Evolutionary conservation across 2,797 vertebrate species (phyloP).

Genomic region (Diceros bicornis): DNA sequence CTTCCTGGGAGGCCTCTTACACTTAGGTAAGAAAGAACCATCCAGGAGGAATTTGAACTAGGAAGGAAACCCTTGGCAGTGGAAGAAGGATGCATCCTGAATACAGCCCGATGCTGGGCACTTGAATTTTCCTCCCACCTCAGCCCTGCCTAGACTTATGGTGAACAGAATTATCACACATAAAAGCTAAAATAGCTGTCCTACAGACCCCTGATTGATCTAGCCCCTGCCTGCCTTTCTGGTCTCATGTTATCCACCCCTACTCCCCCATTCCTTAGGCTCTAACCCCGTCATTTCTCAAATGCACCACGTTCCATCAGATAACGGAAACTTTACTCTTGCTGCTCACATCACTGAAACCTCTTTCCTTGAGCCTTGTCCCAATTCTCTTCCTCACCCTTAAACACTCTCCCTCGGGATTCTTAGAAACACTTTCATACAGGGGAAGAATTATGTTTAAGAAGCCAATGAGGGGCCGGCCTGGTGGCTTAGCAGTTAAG

Average conservation of each 20-base stretch:
- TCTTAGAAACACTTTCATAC: background rate
- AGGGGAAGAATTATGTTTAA: background rate
- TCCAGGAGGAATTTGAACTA: background rate
- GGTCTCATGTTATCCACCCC: background rate
- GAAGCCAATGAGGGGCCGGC: background rate
- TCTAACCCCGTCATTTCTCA: background rate
- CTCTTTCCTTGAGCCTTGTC: background rate
- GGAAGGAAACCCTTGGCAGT: background rate
- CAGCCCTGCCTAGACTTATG: background rate
- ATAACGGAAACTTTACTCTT: background rate
- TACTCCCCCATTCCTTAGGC: background rate
- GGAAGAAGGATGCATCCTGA: background rate
- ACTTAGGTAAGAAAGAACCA: background rate
- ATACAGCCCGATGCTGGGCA: background rate
- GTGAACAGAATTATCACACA: background rate
- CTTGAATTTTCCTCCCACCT: background rate
- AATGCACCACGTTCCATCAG: background rate
- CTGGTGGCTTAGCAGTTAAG: too few species aligned
- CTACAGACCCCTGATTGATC: background rate
- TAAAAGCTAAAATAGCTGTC: background rate
- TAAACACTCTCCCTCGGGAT: background rate
- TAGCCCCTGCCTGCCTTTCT: background rate
- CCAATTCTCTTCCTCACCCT: background rate
- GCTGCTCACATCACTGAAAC: background rate
- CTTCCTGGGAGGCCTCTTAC: background rate